A percentile compares a stretch with the other conserved stretches of the same genome.
Conservation (phyloP, 2,113 vertebrate species). For the Colius striatus region DNA sequence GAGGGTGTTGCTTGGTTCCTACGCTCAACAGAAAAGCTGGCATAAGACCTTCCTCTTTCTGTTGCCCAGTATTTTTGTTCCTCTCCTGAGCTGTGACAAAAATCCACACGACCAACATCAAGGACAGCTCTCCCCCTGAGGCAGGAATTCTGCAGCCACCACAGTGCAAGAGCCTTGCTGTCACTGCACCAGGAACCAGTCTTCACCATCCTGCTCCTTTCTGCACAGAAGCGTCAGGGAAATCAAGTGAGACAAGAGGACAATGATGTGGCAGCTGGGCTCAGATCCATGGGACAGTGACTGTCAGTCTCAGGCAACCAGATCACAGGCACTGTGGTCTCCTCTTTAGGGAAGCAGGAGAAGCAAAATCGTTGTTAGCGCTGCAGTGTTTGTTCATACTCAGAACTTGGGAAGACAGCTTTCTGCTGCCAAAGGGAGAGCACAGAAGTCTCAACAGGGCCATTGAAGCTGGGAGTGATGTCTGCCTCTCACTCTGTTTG, state of each 20-base stretch:
- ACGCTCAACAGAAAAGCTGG: background rate
- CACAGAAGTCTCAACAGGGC: background rate
- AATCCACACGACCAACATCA: background rate
- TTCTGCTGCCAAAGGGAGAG: background rate
- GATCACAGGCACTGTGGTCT: background rate
- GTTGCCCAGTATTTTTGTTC: background rate
- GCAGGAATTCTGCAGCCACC: background rate
- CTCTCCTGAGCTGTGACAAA: background rate
- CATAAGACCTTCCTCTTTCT: background rate
- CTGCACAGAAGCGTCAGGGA: background rate
- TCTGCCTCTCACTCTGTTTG: background rate
- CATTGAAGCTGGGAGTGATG: background rate
- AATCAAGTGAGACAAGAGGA: background rate
- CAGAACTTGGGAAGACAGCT: background rate
- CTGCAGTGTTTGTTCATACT: background rate
- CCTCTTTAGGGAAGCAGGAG: background rate
- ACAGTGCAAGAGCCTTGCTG: background rate
- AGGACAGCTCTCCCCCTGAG: too few relatives aligned
- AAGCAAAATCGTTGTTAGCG: rapidly evolving
- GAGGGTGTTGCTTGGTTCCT: background rate
- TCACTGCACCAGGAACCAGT: background rate
- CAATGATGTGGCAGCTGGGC: background rate
- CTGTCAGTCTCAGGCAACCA: background rate
- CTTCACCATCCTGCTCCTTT: background rate
- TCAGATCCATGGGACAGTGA: background rate